Percentiles rank a stretch among this genome's conserved stretches.
Evolutionary conservation across 2,113 vertebrate genomes (phyloP).

Genomic region (Platichthys flesus): DNA sequence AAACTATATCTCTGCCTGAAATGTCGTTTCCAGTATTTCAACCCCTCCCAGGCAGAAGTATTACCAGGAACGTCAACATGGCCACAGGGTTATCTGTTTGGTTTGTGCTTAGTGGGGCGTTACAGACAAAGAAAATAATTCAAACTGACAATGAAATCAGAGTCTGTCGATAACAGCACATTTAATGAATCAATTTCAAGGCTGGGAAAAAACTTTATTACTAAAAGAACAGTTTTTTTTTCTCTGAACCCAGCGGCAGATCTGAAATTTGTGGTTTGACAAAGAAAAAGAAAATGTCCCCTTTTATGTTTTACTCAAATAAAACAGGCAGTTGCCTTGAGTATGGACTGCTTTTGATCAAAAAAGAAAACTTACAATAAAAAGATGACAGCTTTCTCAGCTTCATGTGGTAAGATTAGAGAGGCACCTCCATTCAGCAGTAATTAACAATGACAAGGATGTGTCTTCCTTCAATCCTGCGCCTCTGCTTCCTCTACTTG

Average conservation of each 20-base stretch:
- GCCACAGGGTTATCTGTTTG: slow-evolving; percentile 50
- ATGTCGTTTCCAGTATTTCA: slow-evolving; percentile 18
- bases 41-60: slow-evolving; percentile 2
- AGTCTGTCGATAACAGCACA: slow-evolving; percentile 30
- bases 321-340: slow-evolving; percentile 1
- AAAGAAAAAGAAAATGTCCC: slow-evolving; percentile 4
- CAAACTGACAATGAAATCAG: slow-evolving; percentile 55
- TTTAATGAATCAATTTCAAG: slow-evolving; percentile 56
- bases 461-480: slow-evolving; percentile 47
- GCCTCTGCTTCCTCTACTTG: slow-evolving; percentile 44
- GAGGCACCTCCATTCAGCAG: slow-evolving; percentile 45
- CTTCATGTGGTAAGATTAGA: slow-evolving; percentile 24
- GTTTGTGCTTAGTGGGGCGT: slow-evolving; percentile 42
- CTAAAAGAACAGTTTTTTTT: neutral
- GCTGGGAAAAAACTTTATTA: slow-evolving; percentile 25
- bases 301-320: slow-evolving; percentile 7
- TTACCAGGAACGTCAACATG: slow-evolving; percentile 49
- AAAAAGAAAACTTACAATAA: slow-evolving; percentile 31
- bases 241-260: slow-evolving; percentile 8
- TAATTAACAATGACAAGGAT: slow-evolving; percentile 64
- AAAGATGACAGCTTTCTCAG: slow-evolving; percentile 22
- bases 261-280: slow-evolving; percentile 26
- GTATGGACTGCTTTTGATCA: slow-evolving; percentile 12
- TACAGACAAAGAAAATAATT: slow-evolving; percentile 25
- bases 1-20: slow-evolving; percentile 6